Conservation (phyloP, 2,113 vertebrate species). For the Chiloscyllium plagiosum region DNA sequence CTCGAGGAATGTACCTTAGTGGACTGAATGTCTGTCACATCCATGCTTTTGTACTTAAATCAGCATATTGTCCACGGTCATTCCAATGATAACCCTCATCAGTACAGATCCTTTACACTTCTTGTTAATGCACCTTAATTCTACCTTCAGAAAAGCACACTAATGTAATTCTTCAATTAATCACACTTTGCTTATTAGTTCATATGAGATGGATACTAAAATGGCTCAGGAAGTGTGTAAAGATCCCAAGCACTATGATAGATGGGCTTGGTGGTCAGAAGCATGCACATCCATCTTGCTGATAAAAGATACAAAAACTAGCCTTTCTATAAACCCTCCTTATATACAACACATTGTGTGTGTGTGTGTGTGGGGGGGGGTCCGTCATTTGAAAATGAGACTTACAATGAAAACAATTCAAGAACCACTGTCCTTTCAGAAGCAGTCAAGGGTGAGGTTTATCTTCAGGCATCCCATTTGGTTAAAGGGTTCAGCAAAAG, state of each 20-base stretch:
- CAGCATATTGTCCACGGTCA: not conserved
- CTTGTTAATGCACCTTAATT: not conserved
- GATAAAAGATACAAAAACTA: too few species aligned
- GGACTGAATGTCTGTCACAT: not conserved
- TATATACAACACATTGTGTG: too few species aligned
- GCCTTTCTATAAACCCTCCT: too few species aligned
- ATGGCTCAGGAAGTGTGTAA: not conserved
- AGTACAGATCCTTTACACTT: not conserved
- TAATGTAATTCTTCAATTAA: not conserved
- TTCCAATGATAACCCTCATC: not conserved
- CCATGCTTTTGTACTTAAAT: not conserved
- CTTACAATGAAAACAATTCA: too few species aligned
- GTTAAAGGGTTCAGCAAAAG: not conserved
- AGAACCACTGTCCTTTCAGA: not conserved
- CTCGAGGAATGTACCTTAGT: not conserved
- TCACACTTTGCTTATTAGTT: not conserved
- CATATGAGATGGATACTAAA: not conserved
- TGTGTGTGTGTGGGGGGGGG: too few species aligned
- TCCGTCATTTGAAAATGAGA: too few species aligned
- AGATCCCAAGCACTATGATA: too few species aligned
- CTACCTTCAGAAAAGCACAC: not conserved
- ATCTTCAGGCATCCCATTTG: not conserved
- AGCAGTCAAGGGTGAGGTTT: not conserved
- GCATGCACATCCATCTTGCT: too few species aligned
- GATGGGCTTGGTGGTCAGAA: too few species aligned